Evolutionary conservation across 1,140 invertebrate species (phyloP).

Genomic region (Macrobrachium nipponense): DNA sequence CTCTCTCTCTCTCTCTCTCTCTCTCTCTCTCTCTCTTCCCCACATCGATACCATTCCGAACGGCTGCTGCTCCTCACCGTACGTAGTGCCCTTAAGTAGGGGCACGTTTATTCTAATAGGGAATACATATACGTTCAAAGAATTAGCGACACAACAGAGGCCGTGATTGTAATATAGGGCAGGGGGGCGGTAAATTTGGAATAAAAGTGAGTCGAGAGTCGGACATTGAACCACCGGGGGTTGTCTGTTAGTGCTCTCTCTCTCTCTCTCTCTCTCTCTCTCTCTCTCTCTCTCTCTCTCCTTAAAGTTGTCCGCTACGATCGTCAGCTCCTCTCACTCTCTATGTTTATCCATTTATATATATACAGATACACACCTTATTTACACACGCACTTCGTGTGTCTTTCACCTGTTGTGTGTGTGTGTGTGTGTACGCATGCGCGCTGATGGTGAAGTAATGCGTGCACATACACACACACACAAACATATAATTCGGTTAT

Average conservation of each 20-base stretch:
- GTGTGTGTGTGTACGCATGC: too few relatives aligned
- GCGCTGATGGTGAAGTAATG: too few relatives aligned
- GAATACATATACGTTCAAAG: too few relatives aligned
- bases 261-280: not conserved
- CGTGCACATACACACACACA: conserved; percentile 5
- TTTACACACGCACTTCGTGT: not conserved
- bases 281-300: conserved; percentile 36
- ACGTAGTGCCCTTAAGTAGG: not conserved
- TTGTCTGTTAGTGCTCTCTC: not conserved
- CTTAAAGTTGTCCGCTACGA: not conserved
- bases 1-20: not conserved
- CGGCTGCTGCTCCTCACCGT: not conserved
- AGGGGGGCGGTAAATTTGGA: too few relatives aligned
- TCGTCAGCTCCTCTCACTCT: not conserved
- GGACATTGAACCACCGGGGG: conserved; percentile 32
- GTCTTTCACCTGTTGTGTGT: too few relatives aligned
- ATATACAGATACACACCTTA: not conserved
- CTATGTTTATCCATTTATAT: conserved; percentile 14
- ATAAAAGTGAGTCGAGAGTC: conserved; percentile 7
- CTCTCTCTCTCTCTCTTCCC: not conserved
- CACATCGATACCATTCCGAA: not conserved
- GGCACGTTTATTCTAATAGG: too few relatives aligned
- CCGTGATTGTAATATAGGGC: too few relatives aligned
- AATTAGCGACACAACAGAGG: too few relatives aligned
- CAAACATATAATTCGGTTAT: conserved; percentile 16